Conservation (phyloP, 2,888 invertebrate genomes). For the Philereme vetulata region DNA sequence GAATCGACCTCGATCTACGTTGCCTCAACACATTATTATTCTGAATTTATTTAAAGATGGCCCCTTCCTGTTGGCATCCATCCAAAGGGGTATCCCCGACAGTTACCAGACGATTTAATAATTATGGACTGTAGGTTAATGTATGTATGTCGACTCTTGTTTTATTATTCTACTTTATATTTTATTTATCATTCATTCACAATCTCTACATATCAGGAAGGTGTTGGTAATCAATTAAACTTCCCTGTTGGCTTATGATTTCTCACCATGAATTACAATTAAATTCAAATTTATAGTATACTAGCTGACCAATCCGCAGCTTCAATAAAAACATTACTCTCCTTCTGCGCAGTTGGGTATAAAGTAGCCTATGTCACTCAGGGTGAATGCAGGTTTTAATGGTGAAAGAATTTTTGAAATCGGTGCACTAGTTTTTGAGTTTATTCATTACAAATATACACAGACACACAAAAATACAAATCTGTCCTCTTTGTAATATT, state of each 20-base stretch:
- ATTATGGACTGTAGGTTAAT: conserved; percentile 70
- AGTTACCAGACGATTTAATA: conserved; percentile 78
- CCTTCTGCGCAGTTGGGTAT: no score
- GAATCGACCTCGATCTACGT: conserved; percentile 51
- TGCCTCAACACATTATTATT: conserved; percentile 65
- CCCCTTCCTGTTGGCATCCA: conserved; percentile 75
- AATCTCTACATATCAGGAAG: conserved; percentile 8
- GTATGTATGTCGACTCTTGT: conserved; percentile 52
- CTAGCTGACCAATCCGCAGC: no score
- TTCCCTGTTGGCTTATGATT: neutral
- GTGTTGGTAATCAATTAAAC: conserved; percentile 8
- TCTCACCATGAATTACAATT: neutral
- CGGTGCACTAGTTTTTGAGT: no score
- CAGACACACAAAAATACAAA: no score
- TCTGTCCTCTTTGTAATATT: no score
- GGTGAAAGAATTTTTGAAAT: no score
- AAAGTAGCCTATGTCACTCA: no score
- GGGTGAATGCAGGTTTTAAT: no score
- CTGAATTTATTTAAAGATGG: conserved; percentile 74
- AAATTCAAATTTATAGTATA: no score
- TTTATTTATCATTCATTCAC: conserved; percentile 50
- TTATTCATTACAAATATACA: no score
- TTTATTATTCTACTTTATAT: no score
- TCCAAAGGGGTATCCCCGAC: conserved; percentile 80
- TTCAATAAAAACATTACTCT: no score